Base-by-base conservation (phyloP, 2,797 vertebrate species). In the Aulostomus chinensis region DNA sequence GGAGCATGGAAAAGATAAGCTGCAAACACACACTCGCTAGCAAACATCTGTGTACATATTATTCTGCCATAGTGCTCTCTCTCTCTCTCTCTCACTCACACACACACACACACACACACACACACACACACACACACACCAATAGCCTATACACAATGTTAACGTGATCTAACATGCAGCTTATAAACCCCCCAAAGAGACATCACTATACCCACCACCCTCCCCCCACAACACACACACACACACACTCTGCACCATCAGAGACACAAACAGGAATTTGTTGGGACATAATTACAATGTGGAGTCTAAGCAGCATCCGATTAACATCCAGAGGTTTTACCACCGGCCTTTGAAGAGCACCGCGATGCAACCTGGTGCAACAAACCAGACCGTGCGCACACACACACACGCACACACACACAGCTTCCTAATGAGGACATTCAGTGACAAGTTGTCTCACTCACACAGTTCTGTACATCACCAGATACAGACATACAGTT, bases 271-370 rank as follows among this genome's bases (percentile, higher is more conserved):
- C 79, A 71, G 74, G 76, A 80, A 78, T 78, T 66, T 63, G 56
- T 55, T 49, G 62, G 68, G 63, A 70, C 56, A 7, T 78, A 86
- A 86, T 83, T 82, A 86, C 76, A 78, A 72, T 33, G 80, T 60
- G 51, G 69, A 42, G 80, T 86, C 77, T 78, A 65, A 78, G 43
- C 66, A 60, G 72, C 82, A 80, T 83, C 76, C 79, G 78, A 86
- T 83, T 76, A 62, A 63, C 38, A 82, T 84, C 62, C 71, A 28
- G 47, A 68, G 70, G 77, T 68, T 87, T 80, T 66, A 72, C 50
- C 51, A 62, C 7, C 24, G 25, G 29, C 7, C 76, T 87, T 85
- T 87, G 83, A 86, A 76, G 78, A 76, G 55, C 54, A 33, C 52
- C 56, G 60, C 42, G 21, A 59, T 59, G 55, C 60, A 53, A 67